Conservation (phyloP, 2,113 vertebrate species). For the Arothron firmamentum region DNA sequence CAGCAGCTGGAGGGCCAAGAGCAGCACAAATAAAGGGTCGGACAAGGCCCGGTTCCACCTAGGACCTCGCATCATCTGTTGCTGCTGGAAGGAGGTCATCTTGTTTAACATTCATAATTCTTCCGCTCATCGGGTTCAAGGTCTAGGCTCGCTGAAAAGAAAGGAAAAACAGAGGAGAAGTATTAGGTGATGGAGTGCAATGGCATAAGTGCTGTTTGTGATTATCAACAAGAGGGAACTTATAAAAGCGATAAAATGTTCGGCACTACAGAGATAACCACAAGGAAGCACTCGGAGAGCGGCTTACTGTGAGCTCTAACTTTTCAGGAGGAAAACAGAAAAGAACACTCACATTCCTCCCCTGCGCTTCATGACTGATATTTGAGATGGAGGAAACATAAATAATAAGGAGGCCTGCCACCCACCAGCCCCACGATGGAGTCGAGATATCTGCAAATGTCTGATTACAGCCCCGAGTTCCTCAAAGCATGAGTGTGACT, state of each 20-base stretch:
- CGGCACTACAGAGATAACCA: too few relatives aligned
- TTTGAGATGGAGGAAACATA: constrained; percentile 56
- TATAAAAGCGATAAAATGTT: not conserved
- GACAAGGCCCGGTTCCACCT: constrained; percentile 99
- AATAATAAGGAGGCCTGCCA: constrained; percentile 63
- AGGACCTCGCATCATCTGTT: constrained; percentile 99
- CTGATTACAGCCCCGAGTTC: constrained; percentile 60
- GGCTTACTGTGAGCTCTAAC: constrained; percentile 27
- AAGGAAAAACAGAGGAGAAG: constrained; percentile 36
- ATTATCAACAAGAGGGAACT: not conserved
- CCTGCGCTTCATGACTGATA: constrained; percentile 64
- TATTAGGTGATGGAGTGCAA: constrained; percentile 17
- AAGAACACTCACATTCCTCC: constrained; percentile 39
- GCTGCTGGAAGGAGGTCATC: constrained; percentile 99
- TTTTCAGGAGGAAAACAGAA: constrained; percentile 24
- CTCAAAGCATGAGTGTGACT: constrained; percentile 50
- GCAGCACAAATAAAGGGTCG: constrained; percentile 98
- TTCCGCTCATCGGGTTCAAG: constrained; percentile 85
- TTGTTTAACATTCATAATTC: constrained; percentile 99
- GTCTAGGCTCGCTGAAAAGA: constrained; percentile 71
- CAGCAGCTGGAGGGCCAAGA: constrained; percentile 96
- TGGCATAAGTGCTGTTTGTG: not conserved
- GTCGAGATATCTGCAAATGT: constrained; percentile 55
- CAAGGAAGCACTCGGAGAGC: too few relatives aligned
- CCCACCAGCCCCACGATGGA: constrained; percentile 62